Percentiles rank a stretch among this genome's conserved stretches.
Conservation (phyloP, 1,140 invertebrate species). For the Telenomus remus region DNA sequence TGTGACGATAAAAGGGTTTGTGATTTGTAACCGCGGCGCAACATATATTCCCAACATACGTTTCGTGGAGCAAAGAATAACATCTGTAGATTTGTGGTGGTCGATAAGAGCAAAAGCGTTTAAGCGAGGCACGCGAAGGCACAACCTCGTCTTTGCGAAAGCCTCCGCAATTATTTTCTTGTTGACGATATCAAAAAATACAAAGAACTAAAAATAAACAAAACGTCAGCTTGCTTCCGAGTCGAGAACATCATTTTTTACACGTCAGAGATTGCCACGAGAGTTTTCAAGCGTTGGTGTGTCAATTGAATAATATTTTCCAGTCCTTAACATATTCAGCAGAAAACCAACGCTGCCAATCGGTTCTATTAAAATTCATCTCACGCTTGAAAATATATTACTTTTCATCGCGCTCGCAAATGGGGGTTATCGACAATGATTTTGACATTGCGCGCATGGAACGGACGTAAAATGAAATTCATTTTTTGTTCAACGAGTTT, state of each 20-base stretch:
- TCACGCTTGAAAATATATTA: conserved; percentile 48
- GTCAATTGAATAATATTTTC: conserved; percentile 44
- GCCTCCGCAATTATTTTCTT: conserved; percentile 54
- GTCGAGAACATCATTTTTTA: conserved; percentile 46
- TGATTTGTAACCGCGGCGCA: conserved; percentile 50
- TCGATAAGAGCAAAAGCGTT: conserved; percentile 57
- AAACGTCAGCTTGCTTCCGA: conserved; percentile 36
- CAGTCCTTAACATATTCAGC: conserved; percentile 40
- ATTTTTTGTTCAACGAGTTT: conserved; percentile 39
- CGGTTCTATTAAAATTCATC: conserved; percentile 42
- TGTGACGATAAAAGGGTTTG: conserved; percentile 50
- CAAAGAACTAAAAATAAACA: conserved; percentile 19
- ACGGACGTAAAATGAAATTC: conserved; percentile 47
- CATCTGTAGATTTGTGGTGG: conserved; percentile 31
- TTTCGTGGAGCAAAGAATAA: conserved; percentile 28
- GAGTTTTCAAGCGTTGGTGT: conserved; percentile 45
- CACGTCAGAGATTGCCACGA: conserved; percentile 46
- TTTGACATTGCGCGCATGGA: conserved; percentile 42
- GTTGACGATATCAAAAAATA: conserved; percentile 55
- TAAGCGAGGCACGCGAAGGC: conserved; percentile 49
- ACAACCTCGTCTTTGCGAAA: conserved; percentile 47
- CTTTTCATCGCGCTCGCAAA: conserved; percentile 39
- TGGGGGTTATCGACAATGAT: conserved; percentile 43
- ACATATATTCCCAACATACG: conserved; percentile 51
- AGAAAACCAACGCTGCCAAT: conserved; percentile 19